Conservation (phyloP, 2,113 vertebrate genomes). For the Isichthys henryi region DNA sequence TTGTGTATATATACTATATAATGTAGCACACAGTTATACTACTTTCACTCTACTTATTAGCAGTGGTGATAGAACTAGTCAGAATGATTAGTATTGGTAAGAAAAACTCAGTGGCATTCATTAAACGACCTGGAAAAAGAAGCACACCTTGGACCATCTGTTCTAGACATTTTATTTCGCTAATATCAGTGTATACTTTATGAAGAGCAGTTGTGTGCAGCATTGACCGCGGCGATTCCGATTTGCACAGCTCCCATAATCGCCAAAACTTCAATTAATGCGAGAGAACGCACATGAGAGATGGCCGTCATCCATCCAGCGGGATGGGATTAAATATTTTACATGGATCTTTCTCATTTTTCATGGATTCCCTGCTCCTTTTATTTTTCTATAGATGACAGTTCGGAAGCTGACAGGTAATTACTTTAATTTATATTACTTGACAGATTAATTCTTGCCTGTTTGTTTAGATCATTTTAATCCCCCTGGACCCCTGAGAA, state of each 20-base stretch:
- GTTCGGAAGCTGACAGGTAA: slow-evolving; percentile 13
- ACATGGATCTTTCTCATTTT: slow-evolving; percentile 6
- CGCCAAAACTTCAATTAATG: not conserved
- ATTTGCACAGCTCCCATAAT: not conserved
- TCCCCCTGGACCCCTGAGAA: not conserved
- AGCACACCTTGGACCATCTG: not conserved
- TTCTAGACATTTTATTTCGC: not conserved
- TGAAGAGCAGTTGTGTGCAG: not conserved
- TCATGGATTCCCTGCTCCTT: slow-evolving; percentile 9
- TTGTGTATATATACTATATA: not conserved
- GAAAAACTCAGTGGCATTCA: not conserved
- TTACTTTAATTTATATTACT: slow-evolving; percentile 22
- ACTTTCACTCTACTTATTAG: not conserved
- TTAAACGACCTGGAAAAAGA: not conserved
- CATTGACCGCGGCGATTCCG: not conserved
- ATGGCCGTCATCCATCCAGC: not conserved
- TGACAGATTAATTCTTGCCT: slow-evolving; percentile 20
- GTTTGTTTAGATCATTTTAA: slow-evolving; percentile 22
- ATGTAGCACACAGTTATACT: not conserved
- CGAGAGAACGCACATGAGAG: not conserved
- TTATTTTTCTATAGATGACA: slow-evolving; percentile 4
- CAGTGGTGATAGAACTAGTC: not conserved
- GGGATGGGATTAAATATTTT: slow-evolving; percentile 20
- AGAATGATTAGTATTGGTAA: not conserved
- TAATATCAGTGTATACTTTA: not conserved